Base-by-base conservation (phyloP, 2,113 vertebrate genomes). In the Oreochromis aureus region DNA sequence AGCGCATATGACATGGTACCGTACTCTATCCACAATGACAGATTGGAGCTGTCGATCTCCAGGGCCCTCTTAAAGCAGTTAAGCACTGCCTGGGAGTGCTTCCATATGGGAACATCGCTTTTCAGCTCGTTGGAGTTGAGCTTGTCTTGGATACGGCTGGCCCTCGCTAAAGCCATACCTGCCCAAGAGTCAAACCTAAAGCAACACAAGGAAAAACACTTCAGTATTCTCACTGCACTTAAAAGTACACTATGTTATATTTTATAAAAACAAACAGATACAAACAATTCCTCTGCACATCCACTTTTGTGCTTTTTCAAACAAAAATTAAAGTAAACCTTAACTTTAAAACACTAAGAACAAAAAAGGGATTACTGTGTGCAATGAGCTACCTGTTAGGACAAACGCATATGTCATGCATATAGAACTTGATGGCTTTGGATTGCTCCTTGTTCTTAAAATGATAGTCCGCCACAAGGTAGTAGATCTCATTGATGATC, bases 371-470 rank as follows among this genome's bases (percentile, higher is more conserved):
- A 55, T 6, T 2, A 11, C 34, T 4, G 10, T 32, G 4, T 30
- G 6, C 18, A n/a, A 81, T 7, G 3, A 85, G 6, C 5, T 83
- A 99, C 99, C 99, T 98, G 96, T 98, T 96, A 5, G 99, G 99
- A 89, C 97, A 99, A 89, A 98, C 96, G 82, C 98, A 99, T 83
- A 99, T 98, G 91, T 99, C 99, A 0, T 98, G 98, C 98, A 99
- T 98, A 87, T 99, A 99, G 94, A 99, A 99, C 95, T 98, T 99
- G 93, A 99, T 98, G 88, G 99, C 99, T 94, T 99, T 99, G 58
- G 98, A 98, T 92, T 99, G 99, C 78, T 99, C 99, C 92, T 99
- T 99, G 95, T 99, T 99, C 94, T 99, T 99, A 95, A 99, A 99
- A 89, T 99, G 98, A 91, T 99, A 99, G 82, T 99, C 99, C 30